phyloP scores from a whole-genome alignment of 2,888 invertebrate genomes.

The Terebella lapidaria region DNA sequence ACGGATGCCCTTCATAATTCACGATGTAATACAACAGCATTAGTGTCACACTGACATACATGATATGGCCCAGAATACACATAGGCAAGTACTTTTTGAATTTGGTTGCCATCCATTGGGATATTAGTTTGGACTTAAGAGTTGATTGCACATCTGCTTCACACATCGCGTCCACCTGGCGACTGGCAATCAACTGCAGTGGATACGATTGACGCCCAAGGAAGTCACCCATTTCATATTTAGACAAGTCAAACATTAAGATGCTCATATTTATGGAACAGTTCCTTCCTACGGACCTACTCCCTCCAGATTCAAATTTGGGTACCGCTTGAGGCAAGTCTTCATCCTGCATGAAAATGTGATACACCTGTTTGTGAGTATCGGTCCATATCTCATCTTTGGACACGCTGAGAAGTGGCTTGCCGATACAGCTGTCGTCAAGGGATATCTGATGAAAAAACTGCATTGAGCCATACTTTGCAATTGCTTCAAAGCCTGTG shows the following conservation, averaged over 20 bases:
- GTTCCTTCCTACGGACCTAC: background rate
- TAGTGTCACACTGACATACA: background rate
- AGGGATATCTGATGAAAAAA: background rate
- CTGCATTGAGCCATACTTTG: background rate
- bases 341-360: background rate
- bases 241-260: background rate
- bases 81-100: background rate
- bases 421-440: background rate
- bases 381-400: background rate
- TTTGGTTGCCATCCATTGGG: background rate
- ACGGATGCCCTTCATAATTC: background rate
- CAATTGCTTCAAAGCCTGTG: background rate
- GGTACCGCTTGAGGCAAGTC: background rate
- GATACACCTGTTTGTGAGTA: background rate
- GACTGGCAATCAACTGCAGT: background rate
- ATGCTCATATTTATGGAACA: background rate
- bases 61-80: background rate
- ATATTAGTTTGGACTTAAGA: background rate
- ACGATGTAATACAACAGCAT: background rate
- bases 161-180: background rate
- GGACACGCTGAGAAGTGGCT: background rate
- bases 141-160: background rate
- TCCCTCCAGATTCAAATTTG: background rate
- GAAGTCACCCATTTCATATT: background rate
- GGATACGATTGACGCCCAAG: background rate